Evolutionary conservation across 2,113 vertebrate genomes (phyloP).

Genomic region (Plecotus auritus): DNA sequence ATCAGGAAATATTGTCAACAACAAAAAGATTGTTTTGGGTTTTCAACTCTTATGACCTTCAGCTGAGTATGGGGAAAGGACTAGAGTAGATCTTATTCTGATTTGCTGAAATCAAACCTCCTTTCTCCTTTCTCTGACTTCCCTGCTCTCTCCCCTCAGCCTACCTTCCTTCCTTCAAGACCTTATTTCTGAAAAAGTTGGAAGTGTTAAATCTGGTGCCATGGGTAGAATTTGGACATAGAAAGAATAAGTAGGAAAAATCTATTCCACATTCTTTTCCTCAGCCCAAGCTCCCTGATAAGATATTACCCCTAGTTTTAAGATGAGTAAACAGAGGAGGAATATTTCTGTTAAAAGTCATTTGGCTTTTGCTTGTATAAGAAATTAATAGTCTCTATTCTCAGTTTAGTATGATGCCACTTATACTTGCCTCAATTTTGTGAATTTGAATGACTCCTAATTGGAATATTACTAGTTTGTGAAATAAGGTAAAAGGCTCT

Average conservation of each 20-base stretch:
- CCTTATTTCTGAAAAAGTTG: not conserved
- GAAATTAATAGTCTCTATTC: not conserved
- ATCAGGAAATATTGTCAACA: not conserved
- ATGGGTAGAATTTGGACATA: not conserved
- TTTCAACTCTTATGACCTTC: not conserved
- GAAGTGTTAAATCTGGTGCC: not conserved
- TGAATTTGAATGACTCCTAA: constrained; percentile 48
- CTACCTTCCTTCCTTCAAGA: not conserved
- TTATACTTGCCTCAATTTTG: not conserved
- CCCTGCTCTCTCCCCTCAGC: not conserved
- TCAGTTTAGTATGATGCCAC: not conserved
- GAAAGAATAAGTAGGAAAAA: not conserved
- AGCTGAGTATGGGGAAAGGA: not conserved
- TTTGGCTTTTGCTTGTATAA: not conserved
- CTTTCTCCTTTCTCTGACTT: not conserved
- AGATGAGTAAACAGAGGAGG: constrained; percentile 10
- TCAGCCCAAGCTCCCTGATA: not conserved
- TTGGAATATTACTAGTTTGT: constrained; percentile 42
- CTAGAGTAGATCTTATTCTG: not conserved
- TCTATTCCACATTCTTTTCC: not conserved
- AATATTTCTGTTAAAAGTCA: not conserved
- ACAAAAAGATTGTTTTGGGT: not conserved
- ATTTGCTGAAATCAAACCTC: not conserved
- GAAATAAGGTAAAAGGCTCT: constrained; percentile 53
- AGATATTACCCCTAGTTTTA: not conserved